Percentiles rank a stretch among this genome's conserved stretches.
These are phyloP conservation scores for Clarias macrocephalus DNA, from an alignment of 2,113 vertebrate genomes.

Conservation along the genomic window DNA sequence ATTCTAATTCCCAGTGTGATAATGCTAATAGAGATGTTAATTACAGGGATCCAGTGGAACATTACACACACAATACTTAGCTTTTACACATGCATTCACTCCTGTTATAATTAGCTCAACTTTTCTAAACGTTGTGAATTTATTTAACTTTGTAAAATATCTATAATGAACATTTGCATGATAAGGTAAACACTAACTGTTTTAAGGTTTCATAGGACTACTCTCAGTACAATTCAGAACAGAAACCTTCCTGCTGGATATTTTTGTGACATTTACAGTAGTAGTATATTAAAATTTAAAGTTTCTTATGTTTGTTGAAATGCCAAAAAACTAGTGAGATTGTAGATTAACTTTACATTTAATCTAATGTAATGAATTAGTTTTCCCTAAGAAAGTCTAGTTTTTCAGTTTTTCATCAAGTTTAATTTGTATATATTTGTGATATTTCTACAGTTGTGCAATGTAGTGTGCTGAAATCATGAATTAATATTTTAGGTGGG, in stretches of 20 bases:
- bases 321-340: background rate
- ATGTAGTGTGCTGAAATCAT: background rate
- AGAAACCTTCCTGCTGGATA: background rate
- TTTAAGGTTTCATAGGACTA: background rate
- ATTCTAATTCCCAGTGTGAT: slow-evolving; percentile 5
- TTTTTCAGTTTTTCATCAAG: background rate
- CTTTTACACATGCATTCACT: slow-evolving; percentile 12
- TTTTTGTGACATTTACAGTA: background rate
- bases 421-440: background rate
- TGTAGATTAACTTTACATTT: background rate
- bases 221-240: background rate
- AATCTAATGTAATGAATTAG: background rate
- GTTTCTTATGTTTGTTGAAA: background rate
- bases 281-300: too few relatives aligned
- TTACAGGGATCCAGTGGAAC: slow-evolving; percentile 17
- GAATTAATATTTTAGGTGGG: slow-evolving; percentile 74
- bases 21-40: slow-evolving; percentile 19
- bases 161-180: background rate
- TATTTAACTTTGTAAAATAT: background rate
- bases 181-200: background rate
- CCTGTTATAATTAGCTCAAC: slow-evolving; percentile 11
- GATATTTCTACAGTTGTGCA: background rate
- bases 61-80: slow-evolving; percentile 14
- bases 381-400: background rate
- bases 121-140: background rate